Percentiles rank a stretch among this genome's conserved stretches.
Evolutionary conservation across 2,113 vertebrate species (phyloP).

Genomic region (Elaphurus davidianus): DNA sequence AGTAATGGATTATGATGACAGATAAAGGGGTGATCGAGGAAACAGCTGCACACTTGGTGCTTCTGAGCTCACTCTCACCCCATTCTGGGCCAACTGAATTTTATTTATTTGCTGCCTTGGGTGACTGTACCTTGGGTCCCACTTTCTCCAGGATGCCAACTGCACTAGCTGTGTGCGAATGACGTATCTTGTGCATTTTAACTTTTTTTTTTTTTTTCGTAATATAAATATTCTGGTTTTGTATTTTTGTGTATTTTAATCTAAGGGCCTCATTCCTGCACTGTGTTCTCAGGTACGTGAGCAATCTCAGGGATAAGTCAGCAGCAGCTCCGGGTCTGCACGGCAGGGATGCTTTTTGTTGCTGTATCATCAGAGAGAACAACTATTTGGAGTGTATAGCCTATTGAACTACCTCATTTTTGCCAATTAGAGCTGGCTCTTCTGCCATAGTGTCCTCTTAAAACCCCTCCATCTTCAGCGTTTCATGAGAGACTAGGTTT

Average conservation of each 20-base stretch:
- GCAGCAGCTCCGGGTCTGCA: constrained; percentile 78
- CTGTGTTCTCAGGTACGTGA: constrained; percentile 85
- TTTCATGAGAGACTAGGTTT: constrained; percentile 32
- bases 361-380: constrained; percentile 75
- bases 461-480: constrained; percentile 40
- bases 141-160: constrained; percentile 64
- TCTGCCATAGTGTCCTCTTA: constrained; percentile 46
- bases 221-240: constrained; percentile 83
- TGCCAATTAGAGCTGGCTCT: constrained; percentile 46
- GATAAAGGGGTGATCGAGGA: not conserved
- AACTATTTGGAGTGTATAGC: constrained; percentile 68
- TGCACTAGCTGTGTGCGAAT: constrained; percentile 80
- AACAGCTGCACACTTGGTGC: not conserved
- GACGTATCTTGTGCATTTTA: constrained; percentile 84
- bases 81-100: constrained; percentile 63
- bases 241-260: constrained; percentile 87
- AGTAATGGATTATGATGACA: not conserved
- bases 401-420: constrained; percentile 79
- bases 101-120: constrained; percentile 82
- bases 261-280: constrained; percentile 83
- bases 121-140: constrained; percentile 66
- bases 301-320: constrained; percentile 85
- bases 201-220: constrained; percentile 68
- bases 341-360: constrained; percentile 62
- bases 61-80: not conserved